Evolutionary conservation across 2,797 vertebrate genomes (phyloP).

Genomic region (Tenualosa ilisha): DNA sequence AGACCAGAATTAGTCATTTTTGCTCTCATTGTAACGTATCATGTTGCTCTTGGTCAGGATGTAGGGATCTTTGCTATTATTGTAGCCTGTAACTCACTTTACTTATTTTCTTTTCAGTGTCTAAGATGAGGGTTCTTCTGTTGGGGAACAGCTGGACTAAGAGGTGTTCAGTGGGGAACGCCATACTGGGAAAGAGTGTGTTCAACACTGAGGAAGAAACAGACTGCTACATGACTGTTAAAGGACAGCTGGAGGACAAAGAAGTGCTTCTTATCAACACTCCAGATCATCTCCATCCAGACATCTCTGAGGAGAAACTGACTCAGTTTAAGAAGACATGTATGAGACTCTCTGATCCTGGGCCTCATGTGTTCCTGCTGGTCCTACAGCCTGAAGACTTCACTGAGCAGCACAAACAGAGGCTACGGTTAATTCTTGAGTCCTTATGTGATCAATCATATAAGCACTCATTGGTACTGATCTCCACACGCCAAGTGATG

Average conservation of each 20-base stretch:
- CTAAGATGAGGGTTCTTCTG: constrained; percentile 49
- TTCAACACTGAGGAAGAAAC: background rate
- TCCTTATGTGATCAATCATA: background rate
- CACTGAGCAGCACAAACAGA: constrained; percentile 38
- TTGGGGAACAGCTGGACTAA: constrained; percentile 36
- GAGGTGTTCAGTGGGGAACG: constrained; percentile 29
- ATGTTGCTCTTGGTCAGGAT: too few relatives aligned
- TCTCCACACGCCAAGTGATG: constrained; percentile 3
- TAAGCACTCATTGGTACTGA: constrained; percentile 41
- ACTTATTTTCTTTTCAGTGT: constrained; percentile 39
- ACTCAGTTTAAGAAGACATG: background rate
- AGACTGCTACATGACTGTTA: background rate
- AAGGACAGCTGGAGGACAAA: background rate
- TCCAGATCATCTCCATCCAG: constrained; percentile 35
- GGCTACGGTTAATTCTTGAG: constrained; percentile 19
- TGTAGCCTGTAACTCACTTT: too few relatives aligned
- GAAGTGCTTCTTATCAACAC: background rate
- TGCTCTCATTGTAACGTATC: too few relatives aligned
- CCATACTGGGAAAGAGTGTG: constrained; percentile 13
- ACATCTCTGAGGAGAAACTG: constrained; percentile 4
- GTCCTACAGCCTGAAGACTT: constrained; percentile 49
- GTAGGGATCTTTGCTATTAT: too few relatives aligned
- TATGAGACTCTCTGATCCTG: background rate
- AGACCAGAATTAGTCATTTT: too few relatives aligned
- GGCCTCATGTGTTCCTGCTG: constrained; percentile 48